These are phyloP conservation scores for Pemphigus obesinymphae DNA, from an alignment of 1,140 invertebrate genomes.

Conservation along the genomic window DNA sequence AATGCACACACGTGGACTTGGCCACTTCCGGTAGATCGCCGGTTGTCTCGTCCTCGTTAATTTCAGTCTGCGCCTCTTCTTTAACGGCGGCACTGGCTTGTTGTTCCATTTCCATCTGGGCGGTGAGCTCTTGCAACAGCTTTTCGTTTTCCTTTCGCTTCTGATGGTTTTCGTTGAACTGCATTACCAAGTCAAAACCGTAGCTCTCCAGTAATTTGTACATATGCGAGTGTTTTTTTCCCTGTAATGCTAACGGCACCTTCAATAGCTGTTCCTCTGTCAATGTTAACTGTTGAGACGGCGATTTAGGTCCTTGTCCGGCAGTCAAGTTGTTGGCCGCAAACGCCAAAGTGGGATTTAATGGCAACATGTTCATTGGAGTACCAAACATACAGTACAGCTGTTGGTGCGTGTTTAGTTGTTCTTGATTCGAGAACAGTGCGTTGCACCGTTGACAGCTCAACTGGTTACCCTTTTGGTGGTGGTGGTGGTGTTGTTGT, in stretches of 20 bases:
- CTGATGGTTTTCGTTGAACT: conserved; percentile 89
- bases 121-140: conserved; percentile 47
- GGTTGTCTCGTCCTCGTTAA: conserved; percentile 55
- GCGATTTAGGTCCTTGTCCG: conserved; percentile 45
- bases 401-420: conserved; percentile 76
- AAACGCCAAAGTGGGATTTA: conserved; percentile 40
- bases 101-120: conserved; percentile 47
- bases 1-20: conserved; percentile 79
- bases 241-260: conserved; percentile 52
- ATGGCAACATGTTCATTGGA: conserved; percentile 56
- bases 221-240: conserved; percentile 71
- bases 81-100: conserved; percentile 50
- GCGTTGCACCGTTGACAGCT: conserved; percentile 72
- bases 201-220: conserved; percentile 88
- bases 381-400: conserved; percentile 72
- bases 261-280: conserved; percentile 46
- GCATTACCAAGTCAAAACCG: conserved; percentile 93
- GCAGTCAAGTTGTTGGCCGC: conserved; percentile 44
- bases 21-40: conserved; percentile 64
- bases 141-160: conserved; percentile 52
- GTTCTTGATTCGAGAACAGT: conserved; percentile 72
- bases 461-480: conserved; percentile 46
- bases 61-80: conserved; percentile 54
- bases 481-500: conserved; percentile 45
- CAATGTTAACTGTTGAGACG: conserved; percentile 46